phyloP scores from a whole-genome alignment of 2,888 invertebrate species.

The Nesidiocoris tenuis region DNA sequence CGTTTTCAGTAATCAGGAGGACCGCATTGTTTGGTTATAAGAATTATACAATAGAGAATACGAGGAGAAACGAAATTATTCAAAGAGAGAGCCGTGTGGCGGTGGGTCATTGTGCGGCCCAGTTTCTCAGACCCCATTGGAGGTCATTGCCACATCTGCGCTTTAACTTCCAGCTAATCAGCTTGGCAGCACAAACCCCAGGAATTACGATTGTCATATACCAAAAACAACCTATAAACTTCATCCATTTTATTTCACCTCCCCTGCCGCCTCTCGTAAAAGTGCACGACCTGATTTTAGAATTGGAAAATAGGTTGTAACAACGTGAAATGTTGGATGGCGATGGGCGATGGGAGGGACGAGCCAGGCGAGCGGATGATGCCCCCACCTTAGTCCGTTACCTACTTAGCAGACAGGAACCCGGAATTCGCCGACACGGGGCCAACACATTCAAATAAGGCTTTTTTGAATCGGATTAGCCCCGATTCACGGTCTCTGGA shows the following conservation, averaged over 20 bases:
- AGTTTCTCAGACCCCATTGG: conserved; percentile 36
- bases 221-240: no score
- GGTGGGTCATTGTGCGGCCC: conserved; percentile 33
- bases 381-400: neutral
- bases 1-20: no score
- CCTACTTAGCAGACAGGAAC: neutral
- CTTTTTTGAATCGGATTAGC: neutral
- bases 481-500: neutral
- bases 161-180: neutral
- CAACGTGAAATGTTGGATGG: neutral
- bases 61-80: conserved; percentile 30
- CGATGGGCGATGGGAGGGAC: neutral
- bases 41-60: conserved; percentile 22
- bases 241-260: no score
- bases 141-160: conserved; percentile 35
- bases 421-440: neutral
- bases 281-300: neutral
- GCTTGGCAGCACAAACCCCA: no score
- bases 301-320: neutral
- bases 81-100: conserved; percentile 27
- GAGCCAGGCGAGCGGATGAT: neutral
- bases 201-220: no score
- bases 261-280: no score
- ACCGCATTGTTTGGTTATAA: no score
- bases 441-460: neutral